A percentile compares a stretch with the other conserved stretches of the same genome.
phyloP scores from a whole-genome alignment of 2,888 invertebrate species.

The Erebia epiphron region DNA sequence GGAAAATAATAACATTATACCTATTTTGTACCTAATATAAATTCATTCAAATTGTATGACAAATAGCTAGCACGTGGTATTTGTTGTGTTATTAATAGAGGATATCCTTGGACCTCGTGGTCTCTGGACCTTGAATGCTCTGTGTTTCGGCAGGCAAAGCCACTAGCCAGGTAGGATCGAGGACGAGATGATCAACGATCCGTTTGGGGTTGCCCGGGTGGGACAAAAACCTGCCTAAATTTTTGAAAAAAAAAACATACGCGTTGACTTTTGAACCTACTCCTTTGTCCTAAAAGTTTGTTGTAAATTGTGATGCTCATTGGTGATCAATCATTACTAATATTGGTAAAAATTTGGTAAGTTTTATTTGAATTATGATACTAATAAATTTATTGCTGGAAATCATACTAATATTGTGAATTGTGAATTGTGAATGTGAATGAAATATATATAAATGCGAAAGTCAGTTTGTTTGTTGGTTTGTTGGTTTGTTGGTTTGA shows the following conservation, averaged over 20 bases:
- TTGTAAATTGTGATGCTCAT: too few relatives aligned
- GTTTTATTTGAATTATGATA: too few relatives aligned
- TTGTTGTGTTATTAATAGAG: conserved; percentile 4
- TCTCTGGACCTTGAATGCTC: conserved; percentile 49
- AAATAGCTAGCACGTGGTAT: conserved; percentile 8
- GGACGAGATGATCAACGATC: conserved; percentile 69
- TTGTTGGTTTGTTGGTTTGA: too few relatives aligned
- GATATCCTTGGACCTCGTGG: conserved; percentile 25
- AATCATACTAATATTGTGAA: too few relatives aligned
- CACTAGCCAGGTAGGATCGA: conserved; percentile 62
- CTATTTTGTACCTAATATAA: background rate
- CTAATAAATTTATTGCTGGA: too few relatives aligned
- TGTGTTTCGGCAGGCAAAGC: conserved; percentile 42
- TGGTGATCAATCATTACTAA: too few relatives aligned
- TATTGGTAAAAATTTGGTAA: too few relatives aligned
- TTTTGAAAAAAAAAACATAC: conserved; percentile 4
- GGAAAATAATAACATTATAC: background rate
- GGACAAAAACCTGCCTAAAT: conserved; percentile 19
- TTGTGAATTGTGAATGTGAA: too few relatives aligned
- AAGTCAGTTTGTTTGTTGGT: too few relatives aligned
- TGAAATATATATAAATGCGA: too few relatives aligned
- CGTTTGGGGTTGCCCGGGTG: conserved; percentile 60
- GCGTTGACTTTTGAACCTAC: too few relatives aligned
- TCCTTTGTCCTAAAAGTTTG: too few relatives aligned
- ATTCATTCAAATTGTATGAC: conserved; percentile 1